Base-by-base conservation (phyloP, 2,797 vertebrate genomes). In the Lutjanus campechanus region DNA sequence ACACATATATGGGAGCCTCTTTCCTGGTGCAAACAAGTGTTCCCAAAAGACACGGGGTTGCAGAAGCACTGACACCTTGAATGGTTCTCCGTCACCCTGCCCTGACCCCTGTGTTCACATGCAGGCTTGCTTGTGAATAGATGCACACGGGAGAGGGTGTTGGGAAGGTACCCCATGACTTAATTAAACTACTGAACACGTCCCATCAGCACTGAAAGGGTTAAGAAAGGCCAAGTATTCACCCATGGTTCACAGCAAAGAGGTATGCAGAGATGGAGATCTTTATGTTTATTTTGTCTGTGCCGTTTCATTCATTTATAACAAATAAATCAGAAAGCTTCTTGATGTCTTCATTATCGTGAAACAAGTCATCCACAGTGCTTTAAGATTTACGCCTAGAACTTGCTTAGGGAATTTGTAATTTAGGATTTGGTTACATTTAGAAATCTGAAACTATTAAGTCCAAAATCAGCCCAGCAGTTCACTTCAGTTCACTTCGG, bases 171-270 rank as follows among this genome's bases (percentile, higher is more conserved):
- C 19, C 71, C 46, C 59, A 67, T 79, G 25, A 87, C 86, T 91
- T 93, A 83, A 94, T 94, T 93, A 91, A 93, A 86, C 69, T 63
- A 72, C 82, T 63, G 79, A 85, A 77, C 84, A 87, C 50, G 60
- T 88, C 70, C 74, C 47, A 55, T 78, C 17, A 73, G 69, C 0
- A 1, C 47, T 36, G 73, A 76, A 73, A 36, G 59, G 82, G 81
- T 86, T 77, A 81, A 89, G 61, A 67, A 54, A 82, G 79, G 78
- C 64, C 72, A 70, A 65, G 47, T 16, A 72, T 69, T 70, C 63
- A 51, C 63, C 47, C 40, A 44, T 41, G 8, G n/a, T 19, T 75
- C 61, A 46, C 17, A 59, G 46, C 7, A 15, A 53, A 65, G 58
- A 79, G 29, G 68, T 55, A 70, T 65, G 74, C 69, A 15, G 11